phyloP scores from a whole-genome alignment of 2,113 vertebrate genomes.

The Neogale vison region DNA sequence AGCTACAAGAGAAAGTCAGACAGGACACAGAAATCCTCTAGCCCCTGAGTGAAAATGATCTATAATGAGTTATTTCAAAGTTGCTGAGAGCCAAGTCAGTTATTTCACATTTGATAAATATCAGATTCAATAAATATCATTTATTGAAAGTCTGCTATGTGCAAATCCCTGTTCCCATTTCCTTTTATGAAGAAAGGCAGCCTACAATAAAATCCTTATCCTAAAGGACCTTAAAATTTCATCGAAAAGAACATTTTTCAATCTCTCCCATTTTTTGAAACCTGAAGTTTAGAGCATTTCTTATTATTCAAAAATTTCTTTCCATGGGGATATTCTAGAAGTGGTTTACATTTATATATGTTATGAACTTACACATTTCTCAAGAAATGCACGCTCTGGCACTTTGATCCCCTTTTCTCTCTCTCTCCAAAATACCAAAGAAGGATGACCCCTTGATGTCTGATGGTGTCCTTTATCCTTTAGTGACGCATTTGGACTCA shows the following conservation, averaged over 20 bases:
- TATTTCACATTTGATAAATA: background rate
- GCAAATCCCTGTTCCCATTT: background rate
- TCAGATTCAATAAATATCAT: background rate
- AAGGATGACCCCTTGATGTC: background rate
- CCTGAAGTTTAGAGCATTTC: background rate
- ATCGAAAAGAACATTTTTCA: background rate
- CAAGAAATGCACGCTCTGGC: background rate
- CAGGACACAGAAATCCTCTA: background rate
- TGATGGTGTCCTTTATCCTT: background rate
- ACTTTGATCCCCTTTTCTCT: background rate
- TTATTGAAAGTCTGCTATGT: background rate
- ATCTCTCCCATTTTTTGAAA: background rate
- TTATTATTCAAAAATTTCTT: background rate
- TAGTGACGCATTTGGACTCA: background rate
- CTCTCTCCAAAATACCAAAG: background rate
- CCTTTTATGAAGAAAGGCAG: background rate
- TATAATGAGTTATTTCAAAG: background rate
- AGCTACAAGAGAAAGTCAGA: background rate
- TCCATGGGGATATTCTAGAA: background rate
- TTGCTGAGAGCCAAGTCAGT: background rate
- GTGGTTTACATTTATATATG: background rate
- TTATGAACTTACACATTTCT: background rate
- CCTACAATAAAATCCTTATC: background rate
- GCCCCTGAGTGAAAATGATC: background rate
- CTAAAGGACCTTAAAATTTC: background rate